Conservation (phyloP, 1,140 invertebrate genomes). For the Macrobrachium rosenbergii region DNA sequence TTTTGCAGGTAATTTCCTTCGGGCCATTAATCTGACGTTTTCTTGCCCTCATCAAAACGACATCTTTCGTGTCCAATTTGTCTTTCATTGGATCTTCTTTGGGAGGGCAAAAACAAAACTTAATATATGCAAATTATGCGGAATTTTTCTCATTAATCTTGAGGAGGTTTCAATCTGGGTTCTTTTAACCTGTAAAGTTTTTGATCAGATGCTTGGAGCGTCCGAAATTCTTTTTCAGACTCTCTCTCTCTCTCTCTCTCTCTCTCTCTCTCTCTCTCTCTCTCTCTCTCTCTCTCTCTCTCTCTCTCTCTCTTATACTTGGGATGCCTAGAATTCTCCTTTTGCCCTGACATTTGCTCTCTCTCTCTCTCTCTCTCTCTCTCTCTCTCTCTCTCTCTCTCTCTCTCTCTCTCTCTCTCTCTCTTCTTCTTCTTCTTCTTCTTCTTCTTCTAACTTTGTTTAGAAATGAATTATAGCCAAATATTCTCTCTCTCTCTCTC, state of each 20-base stretch:
- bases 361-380: constrained; percentile 2
- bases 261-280: not conserved
- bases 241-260: not conserved
- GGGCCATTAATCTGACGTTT: too few relatives aligned
- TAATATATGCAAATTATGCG: too few relatives aligned
- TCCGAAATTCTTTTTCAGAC: not conserved
- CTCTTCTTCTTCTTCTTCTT: constrained; percentile 4
- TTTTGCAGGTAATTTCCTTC: too few relatives aligned
- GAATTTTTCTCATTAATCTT: too few relatives aligned
- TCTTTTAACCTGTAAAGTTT: too few relatives aligned
- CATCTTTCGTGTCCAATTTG: too few relatives aligned
- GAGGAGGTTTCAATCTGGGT: too few relatives aligned
- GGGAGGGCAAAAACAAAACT: too few relatives aligned
- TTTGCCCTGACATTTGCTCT: not conserved
- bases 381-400: not conserved
- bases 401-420: not conserved
- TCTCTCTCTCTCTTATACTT: not conserved
- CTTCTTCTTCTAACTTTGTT: not conserved
- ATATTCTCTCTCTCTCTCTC: not conserved
- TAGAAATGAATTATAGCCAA: not conserved
- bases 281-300: not conserved
- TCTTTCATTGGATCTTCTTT: too few relatives aligned
- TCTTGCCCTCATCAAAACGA: too few relatives aligned
- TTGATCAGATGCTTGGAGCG: too few relatives aligned
- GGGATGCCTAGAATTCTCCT: not conserved